Evolutionary conservation across 2,113 vertebrate genomes (phyloP), one percentile per base, ranked within the genome.

Genomic region (Labeo rohita): DNA sequence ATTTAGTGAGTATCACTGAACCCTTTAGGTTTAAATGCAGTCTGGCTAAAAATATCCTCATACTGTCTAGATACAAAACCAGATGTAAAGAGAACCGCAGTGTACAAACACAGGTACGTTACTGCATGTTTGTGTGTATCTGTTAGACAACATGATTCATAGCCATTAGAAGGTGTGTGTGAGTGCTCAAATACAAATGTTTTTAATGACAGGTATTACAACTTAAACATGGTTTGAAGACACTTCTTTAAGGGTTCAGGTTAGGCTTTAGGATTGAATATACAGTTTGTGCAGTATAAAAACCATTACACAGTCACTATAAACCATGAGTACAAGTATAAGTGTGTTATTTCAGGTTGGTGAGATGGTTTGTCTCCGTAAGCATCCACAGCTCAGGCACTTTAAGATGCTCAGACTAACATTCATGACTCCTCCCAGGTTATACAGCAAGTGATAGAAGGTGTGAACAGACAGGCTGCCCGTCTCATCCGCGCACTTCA

Each of bases 381-480:
- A 92, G 87, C 96, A 96, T 78, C 95, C 95, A 90, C 95, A 97
- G 82, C 95, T 94, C 75, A 97, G 90, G 85, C 93, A 93, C 91
- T 95, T 96, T 91, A 97, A 94, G 68, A 92, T 91, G 3, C 92
- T 95, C 89, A 96, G 89, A 89, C 93, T 91, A 83, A 96, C 70
- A 65, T 94, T 95, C 94, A 97, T 96, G 61, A 97, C 81, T 78
- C 95, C 92, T 68, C 96, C 95, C 81, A 97, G 89, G 89, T 95
- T 95, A 86, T 96, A 97, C 84, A 97, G 94, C 95, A 96, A 96
- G 92, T 97, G 95, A 91, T 97, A 96, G 92, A 97, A 96, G 80
- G 90, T 94, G 7, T 94, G 95, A 70, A 97, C 94, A 6, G 96
- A 96, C 78, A 97, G 93, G 76, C 91, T 93, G 79, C 96, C 96